Evolutionary conservation across 2,888 invertebrate genomes (phyloP).

Genomic region (Eueremaeus valkanovi): DNA sequence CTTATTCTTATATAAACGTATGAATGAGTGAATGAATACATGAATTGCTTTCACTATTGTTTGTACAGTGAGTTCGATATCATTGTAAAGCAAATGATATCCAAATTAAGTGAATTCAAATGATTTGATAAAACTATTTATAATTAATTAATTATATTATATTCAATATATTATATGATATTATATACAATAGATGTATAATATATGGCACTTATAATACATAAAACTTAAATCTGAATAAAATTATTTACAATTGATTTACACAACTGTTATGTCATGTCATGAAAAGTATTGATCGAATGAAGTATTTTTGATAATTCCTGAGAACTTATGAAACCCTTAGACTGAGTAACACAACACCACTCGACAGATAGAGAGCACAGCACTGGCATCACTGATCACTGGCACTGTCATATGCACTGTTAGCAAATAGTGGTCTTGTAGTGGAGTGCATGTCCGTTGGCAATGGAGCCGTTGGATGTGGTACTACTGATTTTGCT

Average conservation of each 20-base stretch:
- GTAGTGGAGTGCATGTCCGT: conserved; percentile 43
- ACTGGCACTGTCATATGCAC: neutral
- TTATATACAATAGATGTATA: neutral
- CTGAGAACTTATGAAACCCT: conserved; percentile 17
- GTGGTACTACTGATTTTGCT: conserved; percentile 46
- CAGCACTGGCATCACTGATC: neutral
- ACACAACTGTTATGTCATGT: neutral
- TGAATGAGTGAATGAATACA: too few species aligned
- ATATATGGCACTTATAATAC: conserved; percentile 32
- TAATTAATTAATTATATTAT: too few species aligned
- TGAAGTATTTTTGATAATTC: conserved; percentile 25
- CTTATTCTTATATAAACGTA: too few species aligned
- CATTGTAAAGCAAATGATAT: too few species aligned
- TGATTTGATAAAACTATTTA: too few species aligned
- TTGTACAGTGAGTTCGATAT: too few species aligned
- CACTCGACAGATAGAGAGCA: neutral
- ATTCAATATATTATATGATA: too few species aligned
- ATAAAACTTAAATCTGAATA: neutral
- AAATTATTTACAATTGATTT: conserved; percentile 9
- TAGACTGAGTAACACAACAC: neutral
- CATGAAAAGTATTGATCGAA: conserved; percentile 3
- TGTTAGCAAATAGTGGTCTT: conserved; percentile 44
- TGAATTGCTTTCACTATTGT: too few species aligned
- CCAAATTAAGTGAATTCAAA: too few species aligned
- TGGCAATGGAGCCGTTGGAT: conserved; percentile 46